A percentile compares a stretch with the other conserved stretches of the same genome.
Conservation (phyloP, 1,140 invertebrate species). For the Akabosia matsudoensis region DNA sequence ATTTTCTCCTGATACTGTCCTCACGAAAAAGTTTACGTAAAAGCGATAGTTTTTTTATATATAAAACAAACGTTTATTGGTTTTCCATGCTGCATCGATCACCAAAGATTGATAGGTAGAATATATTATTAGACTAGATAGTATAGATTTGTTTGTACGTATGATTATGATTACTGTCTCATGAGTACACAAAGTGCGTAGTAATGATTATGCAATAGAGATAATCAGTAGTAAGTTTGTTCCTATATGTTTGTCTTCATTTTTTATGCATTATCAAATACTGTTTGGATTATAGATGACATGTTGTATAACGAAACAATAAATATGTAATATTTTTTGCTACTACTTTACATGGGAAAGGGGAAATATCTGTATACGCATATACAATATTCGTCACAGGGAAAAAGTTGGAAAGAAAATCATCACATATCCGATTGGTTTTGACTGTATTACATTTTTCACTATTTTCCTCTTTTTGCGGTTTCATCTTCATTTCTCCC, state of each 20-base stretch:
- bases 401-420: neutral
- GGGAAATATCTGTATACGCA: neutral
- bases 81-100: conserved; percentile 13
- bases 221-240: neutral
- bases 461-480: conserved; percentile 14
- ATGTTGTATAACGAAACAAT: neutral
- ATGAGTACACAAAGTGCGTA: neutral
- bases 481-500: conserved; percentile 24
- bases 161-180: too few species aligned
- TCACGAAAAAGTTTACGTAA: conserved; percentile 13
- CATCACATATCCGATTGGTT: conserved; percentile 16
- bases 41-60: conserved; percentile 9
- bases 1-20: neutral
- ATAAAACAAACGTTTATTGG: conserved; percentile 16
- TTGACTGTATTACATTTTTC: neutral
- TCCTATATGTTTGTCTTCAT: conserved; percentile 8
- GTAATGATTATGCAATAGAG: conserved; percentile 1
- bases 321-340: neutral
- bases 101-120: conserved; percentile 7
- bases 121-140: neutral
- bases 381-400: too few species aligned
- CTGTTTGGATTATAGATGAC: conserved; percentile 14
- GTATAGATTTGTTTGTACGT: conserved; percentile 4
- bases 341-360: neutral
- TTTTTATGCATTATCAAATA: conserved; percentile 6